Evolutionary conservation across 1,140 invertebrate species (phyloP), one percentile per base, ranked within the genome.

Genomic region (Ectropis grisescens): DNA sequence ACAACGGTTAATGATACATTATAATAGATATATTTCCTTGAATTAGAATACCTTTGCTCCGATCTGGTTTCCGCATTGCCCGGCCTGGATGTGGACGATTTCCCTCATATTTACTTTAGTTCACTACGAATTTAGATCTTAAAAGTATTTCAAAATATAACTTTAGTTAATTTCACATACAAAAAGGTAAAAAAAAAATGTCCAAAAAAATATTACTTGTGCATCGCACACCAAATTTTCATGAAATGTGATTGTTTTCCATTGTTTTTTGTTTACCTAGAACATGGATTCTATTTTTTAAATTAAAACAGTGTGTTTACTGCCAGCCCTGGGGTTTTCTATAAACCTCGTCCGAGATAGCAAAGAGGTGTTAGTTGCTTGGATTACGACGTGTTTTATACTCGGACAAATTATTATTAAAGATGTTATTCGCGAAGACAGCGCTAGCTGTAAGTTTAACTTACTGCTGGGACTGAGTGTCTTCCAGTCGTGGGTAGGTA

Each of bases 61-160:
- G 14, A 66, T 66, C 47, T 90, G 90, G 66, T 91, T 92, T 42
- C 89, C 90, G 65, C 90, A 92, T 67, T 91, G 89, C 23, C 90
- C 90, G 41, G 86, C 86, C 69, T 90, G 88, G 41, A 88, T 78
- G 60, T 88, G 87, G 37, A 87, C 85, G 43, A 88, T 88, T 85
- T 88, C 86, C 75, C 87, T 85, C 86, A 88, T 47, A 3, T 13
- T 47, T 22, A 23, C 86, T 23, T 42, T 42, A 13, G 2, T 36
- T 35, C 37, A 48, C 49, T 11, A 47, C 41, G 8, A 51, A 58
- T 58, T 58, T 58, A 10, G 37, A 16, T 8, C 28, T 31, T 40
- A 39, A 27, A 19, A 30, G 36, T 39, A 25, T 42, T 16, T 35
- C 34, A 31, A 30, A 25, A 32, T 33, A 25, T 35, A 29, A 41